Base-by-base conservation (phyloP, 2,113 vertebrate species). In the Corythornis vintsioides region DNA sequence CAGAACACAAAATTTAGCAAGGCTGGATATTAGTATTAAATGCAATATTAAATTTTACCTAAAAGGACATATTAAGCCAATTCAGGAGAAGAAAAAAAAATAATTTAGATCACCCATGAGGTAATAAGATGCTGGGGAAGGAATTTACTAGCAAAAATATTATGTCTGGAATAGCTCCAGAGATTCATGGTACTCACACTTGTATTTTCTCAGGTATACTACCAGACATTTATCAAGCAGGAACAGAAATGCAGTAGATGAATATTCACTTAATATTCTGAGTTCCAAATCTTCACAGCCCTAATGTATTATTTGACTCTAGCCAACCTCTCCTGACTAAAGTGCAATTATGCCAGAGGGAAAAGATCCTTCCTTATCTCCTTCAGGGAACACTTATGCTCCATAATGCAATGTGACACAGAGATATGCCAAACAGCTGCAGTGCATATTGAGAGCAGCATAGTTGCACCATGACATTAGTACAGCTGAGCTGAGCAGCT, bases 1-100 rank as follows among this genome's bases (percentile, higher is more conserved):
- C 48, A 86, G 55, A 93, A 66, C 21, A 84, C 22, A 16, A 75
- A 82, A 89, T 87, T 93, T 64, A 81, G 19, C 50, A 87, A 83
- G 18, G 8, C 31, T 67, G 31, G 43, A 48, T 70, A 50, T 64
- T 74, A 67, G 33, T 52, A 64, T 60, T 70, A 83, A 87, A 87
- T 74, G 75, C 33, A 2, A 77, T 86, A 89, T 25, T 56, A 13
- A 77, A 29, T 64, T 92, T 86, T 83, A 59, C 66, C 59, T 83
- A 45, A 89, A 52, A 40, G 45, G 48, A 73, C 10, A 52, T 35
- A 72, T 69, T 72, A 78, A 21, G 24, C 19, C 16, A 40, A 50
- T 69, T 33, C 17, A 11, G 5, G 6, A 15, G 6, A 4, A 11
- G 6, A 7, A n/a, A 19, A 10, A 10, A 26, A 26, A 6, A 61